phyloP scores from a whole-genome alignment of 2,113 vertebrate genomes.

The Taxidea taxus region DNA sequence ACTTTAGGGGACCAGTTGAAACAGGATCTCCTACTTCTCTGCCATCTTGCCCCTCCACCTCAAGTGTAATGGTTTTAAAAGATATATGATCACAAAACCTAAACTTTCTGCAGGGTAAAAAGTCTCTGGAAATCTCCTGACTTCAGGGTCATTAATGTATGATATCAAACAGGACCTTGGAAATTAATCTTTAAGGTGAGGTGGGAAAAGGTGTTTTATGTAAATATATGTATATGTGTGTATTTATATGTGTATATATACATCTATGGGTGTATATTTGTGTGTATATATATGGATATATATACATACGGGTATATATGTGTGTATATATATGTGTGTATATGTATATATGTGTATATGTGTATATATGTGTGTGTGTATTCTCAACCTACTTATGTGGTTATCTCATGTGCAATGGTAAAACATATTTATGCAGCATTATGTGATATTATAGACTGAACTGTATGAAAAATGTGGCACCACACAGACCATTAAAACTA shows the following conservation, averaged over 20 bases:
- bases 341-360: not conserved
- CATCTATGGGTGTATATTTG: too few relatives aligned
- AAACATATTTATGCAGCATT: not conserved
- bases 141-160: not conserved
- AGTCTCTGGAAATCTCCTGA: not conserved
- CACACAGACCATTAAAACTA: not conserved
- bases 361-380: not conserved
- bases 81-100: not conserved
- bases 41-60: too few relatives aligned
- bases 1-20: too few relatives aligned
- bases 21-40: too few relatives aligned
- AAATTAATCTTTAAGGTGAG: not conserved
- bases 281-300: not conserved
- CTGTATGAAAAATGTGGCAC: not conserved
- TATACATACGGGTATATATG: accelerated
- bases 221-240: not conserved
- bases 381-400: not conserved
- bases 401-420: not conserved
- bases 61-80: not conserved
- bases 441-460: not conserved
- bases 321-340: not conserved
- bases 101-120: not conserved
- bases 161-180: not conserved
- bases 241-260: not conserved
- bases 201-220: not conserved